These are phyloP conservation scores for Oophaga sylvatica DNA, from an alignment of 2,797 vertebrate species.

Conservation along the genomic window DNA sequence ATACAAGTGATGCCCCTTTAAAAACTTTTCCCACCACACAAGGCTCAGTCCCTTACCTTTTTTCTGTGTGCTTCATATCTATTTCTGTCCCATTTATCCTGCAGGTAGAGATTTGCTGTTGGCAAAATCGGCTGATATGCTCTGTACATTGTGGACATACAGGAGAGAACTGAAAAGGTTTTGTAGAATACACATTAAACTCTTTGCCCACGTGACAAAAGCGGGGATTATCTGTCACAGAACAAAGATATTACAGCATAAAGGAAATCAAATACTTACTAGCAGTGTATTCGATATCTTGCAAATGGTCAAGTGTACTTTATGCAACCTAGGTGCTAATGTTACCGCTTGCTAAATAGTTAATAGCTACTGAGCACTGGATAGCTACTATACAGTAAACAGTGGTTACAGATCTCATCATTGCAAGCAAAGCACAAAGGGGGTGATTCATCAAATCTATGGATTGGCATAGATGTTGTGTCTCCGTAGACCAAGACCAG, in stretches of 20 bases:
- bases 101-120: constrained; percentile 75
- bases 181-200: neutral
- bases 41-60: constrained; percentile 68
- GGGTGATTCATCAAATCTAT: neutral
- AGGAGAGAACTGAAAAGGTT: neutral
- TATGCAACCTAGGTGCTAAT: neutral
- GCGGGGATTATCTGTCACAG: constrained; percentile 29
- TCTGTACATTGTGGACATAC: constrained; percentile 69
- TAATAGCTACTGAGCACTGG: constrained; percentile 5
- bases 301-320: neutral
- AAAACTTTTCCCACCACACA: neutral
- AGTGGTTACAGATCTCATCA: neutral
- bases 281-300: constrained; percentile 18
- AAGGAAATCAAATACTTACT: neutral
- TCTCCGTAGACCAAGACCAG: too few species aligned
- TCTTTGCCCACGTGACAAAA: neutral
- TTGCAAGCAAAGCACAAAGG: neutral
- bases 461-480: too few species aligned
- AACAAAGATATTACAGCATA: constrained; percentile 15
- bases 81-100: constrained; percentile 77
- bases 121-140: constrained; percentile 77
- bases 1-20: neutral
- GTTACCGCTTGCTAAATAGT: constrained; percentile 9
- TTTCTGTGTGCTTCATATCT: constrained; percentile 71
- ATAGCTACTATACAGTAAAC: neutral